Conservation (phyloP, 1,140 invertebrate genomes). For the Elymnias hypermnestra region DNA sequence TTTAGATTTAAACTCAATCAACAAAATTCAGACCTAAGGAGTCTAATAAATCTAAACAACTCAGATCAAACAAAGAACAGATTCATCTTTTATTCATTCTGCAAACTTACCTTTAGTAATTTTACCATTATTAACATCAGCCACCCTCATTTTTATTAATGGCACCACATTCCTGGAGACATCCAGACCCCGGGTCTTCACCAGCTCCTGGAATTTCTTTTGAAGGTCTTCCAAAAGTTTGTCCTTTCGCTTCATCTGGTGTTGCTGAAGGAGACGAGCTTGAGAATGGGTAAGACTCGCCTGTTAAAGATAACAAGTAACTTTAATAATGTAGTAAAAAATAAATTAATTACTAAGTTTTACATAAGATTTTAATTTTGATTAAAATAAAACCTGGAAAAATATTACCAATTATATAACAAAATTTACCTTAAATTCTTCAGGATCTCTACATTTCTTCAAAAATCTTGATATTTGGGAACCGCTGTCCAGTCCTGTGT, state of each 20-base stretch:
- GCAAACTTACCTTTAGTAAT: slow-evolving; percentile 64
- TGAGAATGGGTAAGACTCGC: slow-evolving; percentile 57
- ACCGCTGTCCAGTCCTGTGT: slow-evolving; percentile 30
- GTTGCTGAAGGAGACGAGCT: slow-evolving; percentile 41
- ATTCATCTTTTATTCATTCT: too few species aligned
- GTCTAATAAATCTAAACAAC: too few species aligned
- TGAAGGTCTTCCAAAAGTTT: slow-evolving; percentile 50
- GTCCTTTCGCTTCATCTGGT: slow-evolving; percentile 40
- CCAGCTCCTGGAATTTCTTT: slow-evolving; percentile 39
- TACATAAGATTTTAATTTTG: too few species aligned
- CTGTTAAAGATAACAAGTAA: slow-evolving; percentile 30
- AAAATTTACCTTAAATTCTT: slow-evolving; percentile 39
- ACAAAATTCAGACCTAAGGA: too few species aligned
- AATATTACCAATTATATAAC: too few species aligned
- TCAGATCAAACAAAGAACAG: too few species aligned
- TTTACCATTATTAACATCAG: slow-evolving; percentile 38
- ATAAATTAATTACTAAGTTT: too few species aligned
- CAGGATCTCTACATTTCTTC: slow-evolving; percentile 36
- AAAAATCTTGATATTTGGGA: slow-evolving; percentile 42
- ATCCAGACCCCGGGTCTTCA: slow-evolving; percentile 42
- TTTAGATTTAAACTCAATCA: too few species aligned
- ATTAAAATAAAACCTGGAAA: too few species aligned
- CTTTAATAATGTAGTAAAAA: slow-evolving; percentile 12
- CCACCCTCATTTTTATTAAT: slow-evolving; percentile 46
- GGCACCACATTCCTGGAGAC: slow-evolving; percentile 42